Conservation (phyloP, 2,797 vertebrate genomes). For the Jordanella pulchra region DNA sequence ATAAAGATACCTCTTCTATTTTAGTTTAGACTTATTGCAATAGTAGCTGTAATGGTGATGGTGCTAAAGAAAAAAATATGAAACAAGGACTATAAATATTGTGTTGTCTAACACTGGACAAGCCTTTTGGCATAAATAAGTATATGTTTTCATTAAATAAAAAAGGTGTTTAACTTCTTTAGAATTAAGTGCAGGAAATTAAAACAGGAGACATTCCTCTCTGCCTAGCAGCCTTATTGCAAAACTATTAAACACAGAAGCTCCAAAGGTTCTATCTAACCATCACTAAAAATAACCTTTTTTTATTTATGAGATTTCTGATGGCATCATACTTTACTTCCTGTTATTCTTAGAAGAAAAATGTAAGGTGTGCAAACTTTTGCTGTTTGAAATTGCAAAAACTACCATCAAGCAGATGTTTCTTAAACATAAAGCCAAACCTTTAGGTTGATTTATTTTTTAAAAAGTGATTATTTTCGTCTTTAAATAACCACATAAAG, state of each 20-base stretch:
- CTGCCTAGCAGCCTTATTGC: neutral
- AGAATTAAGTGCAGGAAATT: neutral
- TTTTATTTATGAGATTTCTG: neutral
- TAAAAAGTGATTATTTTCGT: too few species aligned
- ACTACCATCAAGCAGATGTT: too few species aligned
- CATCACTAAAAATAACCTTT: neutral
- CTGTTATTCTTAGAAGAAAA: neutral
- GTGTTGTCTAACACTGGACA: neutral
- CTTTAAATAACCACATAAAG: neutral
- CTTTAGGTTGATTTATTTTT: neutral
- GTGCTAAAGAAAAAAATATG: neutral
- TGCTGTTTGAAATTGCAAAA: neutral
- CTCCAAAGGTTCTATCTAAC: neutral
- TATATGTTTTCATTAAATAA: neutral
- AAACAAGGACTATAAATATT: neutral
- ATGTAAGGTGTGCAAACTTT: neutral
- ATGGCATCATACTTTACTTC: neutral
- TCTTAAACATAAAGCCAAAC: neutral
- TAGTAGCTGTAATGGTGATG: neutral
- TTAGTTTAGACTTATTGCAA: neutral
- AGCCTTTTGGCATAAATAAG: too few species aligned
- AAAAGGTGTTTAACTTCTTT: neutral
- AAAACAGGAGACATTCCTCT: neutral
- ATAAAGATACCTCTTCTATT: neutral
- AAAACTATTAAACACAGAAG: neutral